phyloP scores from a whole-genome alignment of 2,113 vertebrate species.

The Sylvia atricapilla region DNA sequence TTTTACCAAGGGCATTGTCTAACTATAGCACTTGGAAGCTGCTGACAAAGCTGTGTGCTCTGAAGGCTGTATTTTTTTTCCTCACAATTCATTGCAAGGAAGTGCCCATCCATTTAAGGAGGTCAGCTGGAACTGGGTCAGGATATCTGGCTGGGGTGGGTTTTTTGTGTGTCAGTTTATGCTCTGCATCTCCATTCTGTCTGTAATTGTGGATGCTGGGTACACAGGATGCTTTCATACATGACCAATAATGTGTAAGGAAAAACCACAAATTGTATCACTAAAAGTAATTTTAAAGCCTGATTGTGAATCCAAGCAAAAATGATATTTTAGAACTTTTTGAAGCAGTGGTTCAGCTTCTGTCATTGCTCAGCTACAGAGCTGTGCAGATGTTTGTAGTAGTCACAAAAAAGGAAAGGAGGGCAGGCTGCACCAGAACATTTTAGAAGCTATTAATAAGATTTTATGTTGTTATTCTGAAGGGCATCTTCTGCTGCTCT shows the following conservation, averaged over 20 bases:
- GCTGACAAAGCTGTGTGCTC: neutral
- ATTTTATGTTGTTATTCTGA: constrained; percentile 35
- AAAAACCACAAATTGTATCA: neutral
- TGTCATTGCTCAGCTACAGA: neutral
- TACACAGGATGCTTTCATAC: neutral
- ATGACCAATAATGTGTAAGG: neutral
- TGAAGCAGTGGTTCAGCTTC: neutral
- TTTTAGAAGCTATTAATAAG: constrained; percentile 32
- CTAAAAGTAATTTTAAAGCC: neutral
- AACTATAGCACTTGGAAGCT: neutral
- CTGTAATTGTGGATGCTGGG: neutral
- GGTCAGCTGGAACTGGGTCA: neutral
- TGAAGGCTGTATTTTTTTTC: neutral
- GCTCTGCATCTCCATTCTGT: neutral
- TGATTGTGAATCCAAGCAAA: neutral
- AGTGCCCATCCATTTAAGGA: neutral
- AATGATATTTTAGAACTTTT: neutral
- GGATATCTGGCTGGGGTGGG: neutral
- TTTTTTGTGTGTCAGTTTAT: neutral
- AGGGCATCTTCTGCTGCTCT: constrained; percentile 44
- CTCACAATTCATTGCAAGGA: neutral
- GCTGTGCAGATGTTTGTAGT: neutral
- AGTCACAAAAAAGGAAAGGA: neutral
- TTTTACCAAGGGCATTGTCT: neutral
- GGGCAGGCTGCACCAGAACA: neutral